These are phyloP conservation scores for Riparia riparia DNA, from an alignment of 2,113 vertebrate species.

Conservation along the genomic window DNA sequence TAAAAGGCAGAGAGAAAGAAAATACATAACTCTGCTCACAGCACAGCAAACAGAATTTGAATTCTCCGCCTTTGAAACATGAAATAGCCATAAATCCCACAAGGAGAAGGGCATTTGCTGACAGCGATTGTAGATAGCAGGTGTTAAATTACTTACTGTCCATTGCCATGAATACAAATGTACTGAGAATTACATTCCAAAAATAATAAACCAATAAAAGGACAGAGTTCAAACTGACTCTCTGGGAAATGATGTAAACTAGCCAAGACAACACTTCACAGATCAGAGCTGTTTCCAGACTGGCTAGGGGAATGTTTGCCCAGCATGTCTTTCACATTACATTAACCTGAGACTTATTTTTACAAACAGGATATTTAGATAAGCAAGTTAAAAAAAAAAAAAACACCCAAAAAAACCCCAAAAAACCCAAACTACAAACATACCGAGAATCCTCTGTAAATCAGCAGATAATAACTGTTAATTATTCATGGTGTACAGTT, in stretches of 20 bases:
- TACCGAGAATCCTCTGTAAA: not conserved
- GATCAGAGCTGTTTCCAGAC: not conserved
- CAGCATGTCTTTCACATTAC: not conserved
- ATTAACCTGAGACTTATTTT: not conserved
- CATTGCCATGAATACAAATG: not conserved
- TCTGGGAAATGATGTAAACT: not conserved
- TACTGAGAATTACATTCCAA: not conserved
- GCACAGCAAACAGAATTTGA: not conserved
- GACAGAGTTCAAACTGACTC: not conserved
- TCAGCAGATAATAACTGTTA: not conserved
- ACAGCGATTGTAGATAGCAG: not conserved
- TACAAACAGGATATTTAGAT: not conserved
- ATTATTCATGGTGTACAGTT: not conserved
- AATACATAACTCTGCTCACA: not conserved
- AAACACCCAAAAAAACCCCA: not conserved
- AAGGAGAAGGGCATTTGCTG: not conserved
- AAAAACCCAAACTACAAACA: not conserved
- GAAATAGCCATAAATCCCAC: not conserved
- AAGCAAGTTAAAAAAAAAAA: not conserved
- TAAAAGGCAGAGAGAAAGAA: not conserved
- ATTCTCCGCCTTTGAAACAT: not conserved
- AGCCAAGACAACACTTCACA: not conserved
- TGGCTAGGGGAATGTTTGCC: not conserved
- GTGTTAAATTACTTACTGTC: not conserved
- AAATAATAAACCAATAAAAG: not conserved